Base-by-base conservation (phyloP, 2,113 vertebrate genomes). In the Epinephelus moara region DNA sequence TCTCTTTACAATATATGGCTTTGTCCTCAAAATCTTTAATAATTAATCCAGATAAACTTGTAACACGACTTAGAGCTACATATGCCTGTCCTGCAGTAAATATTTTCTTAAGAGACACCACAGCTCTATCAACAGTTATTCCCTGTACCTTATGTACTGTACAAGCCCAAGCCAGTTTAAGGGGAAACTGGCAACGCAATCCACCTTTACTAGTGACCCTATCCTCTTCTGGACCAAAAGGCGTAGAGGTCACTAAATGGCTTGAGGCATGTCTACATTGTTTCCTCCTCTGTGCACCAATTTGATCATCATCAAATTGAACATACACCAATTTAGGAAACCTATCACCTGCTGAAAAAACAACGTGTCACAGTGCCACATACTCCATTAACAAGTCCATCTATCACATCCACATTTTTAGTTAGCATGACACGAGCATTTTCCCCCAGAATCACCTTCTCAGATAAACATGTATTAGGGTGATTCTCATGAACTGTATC, bases 121-220 rank as follows among this genome's bases (percentile, higher is more conserved):
- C 67, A 17, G 77, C 68, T 0, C 2, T 21, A 11, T 71, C 59
- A 3, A 80, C 59, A 1, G 59, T 71, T 1, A 71, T 0, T 0
- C 78, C 47, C 12, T 80, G 59, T 1, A 56, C 59, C 11, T 80
- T 71, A 4, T 71, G 76, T 1, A 30, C n/a, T n/a, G n/a, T n/a
- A n/a, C n/a, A n/a, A n/a, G n/a, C n/a, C n/a, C n/a, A n/a, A n/a
- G n/a, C n/a, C n/a, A n/a, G n/a, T n/a, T n/a, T n/a, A n/a, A n/a
- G n/a, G n/a, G n/a, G n/a, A n/a, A 71, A 80, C 21, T 62, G 60
- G 8, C 17, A 33, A 4, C 18, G 60, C 30, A 62, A 37, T 19
- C 59, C 66, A 69, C 47, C 47, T 21, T 52, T 47, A 47, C 45
- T 37, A 37, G 33, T 37, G 33, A 37, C 33, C 33, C 33, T 37